phyloP scores from a whole-genome alignment of 2,888 invertebrate genomes.

The Dioctria linearis region DNA sequence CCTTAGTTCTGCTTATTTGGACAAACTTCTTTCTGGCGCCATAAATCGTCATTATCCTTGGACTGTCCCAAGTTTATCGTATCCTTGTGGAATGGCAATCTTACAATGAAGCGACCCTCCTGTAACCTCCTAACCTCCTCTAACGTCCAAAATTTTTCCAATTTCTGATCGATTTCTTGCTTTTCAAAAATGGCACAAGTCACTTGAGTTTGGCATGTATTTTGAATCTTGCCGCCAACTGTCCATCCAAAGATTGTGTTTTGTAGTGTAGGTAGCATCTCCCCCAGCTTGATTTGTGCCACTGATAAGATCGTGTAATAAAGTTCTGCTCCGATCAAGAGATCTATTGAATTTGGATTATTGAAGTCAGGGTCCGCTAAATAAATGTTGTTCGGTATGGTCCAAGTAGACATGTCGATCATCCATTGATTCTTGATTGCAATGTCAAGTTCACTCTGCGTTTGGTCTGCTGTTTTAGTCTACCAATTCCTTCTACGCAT shows the following conservation, averaged over 20 bases:
- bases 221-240: not conserved
- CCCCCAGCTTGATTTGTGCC: not conserved
- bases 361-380: constrained; percentile 1
- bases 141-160: constrained; percentile 22
- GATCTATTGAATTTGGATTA: not conserved
- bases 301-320: not conserved
- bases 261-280: not conserved
- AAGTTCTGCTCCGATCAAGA: too few relatives aligned
- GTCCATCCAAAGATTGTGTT: constrained; percentile 24
- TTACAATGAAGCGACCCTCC: too few relatives aligned
- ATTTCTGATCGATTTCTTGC: not conserved
- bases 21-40: too few relatives aligned
- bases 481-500: constrained; percentile 6
- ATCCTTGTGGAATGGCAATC: too few relatives aligned
- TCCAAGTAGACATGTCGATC: not conserved
- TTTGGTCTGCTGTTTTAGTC: not conserved
- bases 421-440: not conserved
- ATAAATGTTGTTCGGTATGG: not conserved
- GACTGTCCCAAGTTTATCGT: too few relatives aligned
- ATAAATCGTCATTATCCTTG: too few relatives aligned
- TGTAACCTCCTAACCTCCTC: not conserved
- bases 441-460: not conserved
- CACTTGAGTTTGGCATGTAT: not conserved
- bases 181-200: not conserved
- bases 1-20: not conserved